Base-by-base conservation (phyloP, 2,797 vertebrate genomes). In the Fistularia tabacaria region DNA sequence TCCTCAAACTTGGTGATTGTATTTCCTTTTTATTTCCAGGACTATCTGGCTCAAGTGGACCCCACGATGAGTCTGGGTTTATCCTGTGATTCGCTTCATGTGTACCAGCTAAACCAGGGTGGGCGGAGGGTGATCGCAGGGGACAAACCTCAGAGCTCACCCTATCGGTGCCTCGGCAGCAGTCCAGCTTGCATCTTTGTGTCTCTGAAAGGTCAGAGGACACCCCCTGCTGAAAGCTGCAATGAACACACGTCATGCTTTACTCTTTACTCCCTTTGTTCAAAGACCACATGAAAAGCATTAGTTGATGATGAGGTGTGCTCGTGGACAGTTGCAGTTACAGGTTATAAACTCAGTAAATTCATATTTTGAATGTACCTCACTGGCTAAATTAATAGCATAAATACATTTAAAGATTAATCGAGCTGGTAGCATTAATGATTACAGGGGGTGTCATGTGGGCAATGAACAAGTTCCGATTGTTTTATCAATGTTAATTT, bases 41-140 rank as follows among this genome's bases (percentile, higher is more conserved):
- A 97, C 68, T 97, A 98, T 53, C 85, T 97, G 55, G 91, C 79
- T 60, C 93, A 93, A 74, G 93, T 98, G 89, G 96, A 98, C 76
- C 96, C 96, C 0, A 92, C 93, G 1, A 85, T 91, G 13, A 96
- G 94, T 0, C 78, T 98, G 76, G 96, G 96, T 7, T 89, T 98
- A 59, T 93, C 92, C 62, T 88, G 85, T 0, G 96, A 98, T 73
- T 98, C 96, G 0, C 89, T 98, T 68, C 91, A 93, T 0, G 90
- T 91, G 79, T 98, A 97, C 60, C 93, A 92, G 78, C 87, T 97
- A 77, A 91, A 87, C 73, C 94, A 95, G 14, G 90, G 92, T 62
- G 89, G 86, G 59, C 92, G 87, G 49, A 88, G 94, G 11, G 71
- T 93, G 44, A 80, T 98, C 36, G 96, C 93, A 62, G 80, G 83